Evolutionary conservation across 2,888 invertebrate species (phyloP).

Genomic region (Agonum fuliginosum): DNA sequence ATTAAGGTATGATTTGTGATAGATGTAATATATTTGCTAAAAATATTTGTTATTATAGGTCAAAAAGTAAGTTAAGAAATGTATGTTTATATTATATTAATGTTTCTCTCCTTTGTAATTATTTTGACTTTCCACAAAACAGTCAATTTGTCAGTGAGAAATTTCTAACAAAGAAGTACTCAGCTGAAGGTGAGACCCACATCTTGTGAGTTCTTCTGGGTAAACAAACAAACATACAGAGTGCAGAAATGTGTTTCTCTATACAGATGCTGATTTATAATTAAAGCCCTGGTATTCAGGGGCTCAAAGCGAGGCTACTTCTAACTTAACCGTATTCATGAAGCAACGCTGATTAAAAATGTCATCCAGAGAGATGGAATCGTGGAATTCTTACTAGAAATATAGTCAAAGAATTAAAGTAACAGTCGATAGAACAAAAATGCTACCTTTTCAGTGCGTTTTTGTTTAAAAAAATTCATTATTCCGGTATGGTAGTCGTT

Average conservation of each 20-base stretch:
- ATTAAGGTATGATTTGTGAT: too few relatives aligned
- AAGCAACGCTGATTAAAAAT: neutral
- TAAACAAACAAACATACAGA: slow-evolving; percentile 24
- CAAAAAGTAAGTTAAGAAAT: too few relatives aligned
- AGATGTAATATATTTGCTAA: too few relatives aligned
- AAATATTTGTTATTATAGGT: too few relatives aligned
- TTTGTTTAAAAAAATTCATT: too few relatives aligned
- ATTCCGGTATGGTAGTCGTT: too few relatives aligned
- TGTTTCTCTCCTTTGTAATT: too few relatives aligned
- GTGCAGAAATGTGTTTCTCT: slow-evolving; percentile 12
- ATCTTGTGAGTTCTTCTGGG: neutral
- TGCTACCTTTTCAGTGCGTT: neutral
- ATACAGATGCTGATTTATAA: slow-evolving; percentile 41
- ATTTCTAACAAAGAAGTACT: neutral
- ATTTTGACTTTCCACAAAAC: too few relatives aligned
- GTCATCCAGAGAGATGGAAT: neutral
- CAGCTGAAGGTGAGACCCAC: neutral
- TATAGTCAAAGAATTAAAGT: too few relatives aligned
- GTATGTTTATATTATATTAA: too few relatives aligned
- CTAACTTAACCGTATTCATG: slow-evolving; percentile 9
- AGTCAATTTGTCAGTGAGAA: neutral
- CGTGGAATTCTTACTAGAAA: too few relatives aligned
- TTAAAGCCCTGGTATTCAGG: slow-evolving; percentile 35
- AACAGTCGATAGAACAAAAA: too few relatives aligned
- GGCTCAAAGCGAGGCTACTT: slow-evolving; percentile 26